Base-by-base conservation (phyloP, 1,140 invertebrate species). In the Calephelis nemesis region DNA sequence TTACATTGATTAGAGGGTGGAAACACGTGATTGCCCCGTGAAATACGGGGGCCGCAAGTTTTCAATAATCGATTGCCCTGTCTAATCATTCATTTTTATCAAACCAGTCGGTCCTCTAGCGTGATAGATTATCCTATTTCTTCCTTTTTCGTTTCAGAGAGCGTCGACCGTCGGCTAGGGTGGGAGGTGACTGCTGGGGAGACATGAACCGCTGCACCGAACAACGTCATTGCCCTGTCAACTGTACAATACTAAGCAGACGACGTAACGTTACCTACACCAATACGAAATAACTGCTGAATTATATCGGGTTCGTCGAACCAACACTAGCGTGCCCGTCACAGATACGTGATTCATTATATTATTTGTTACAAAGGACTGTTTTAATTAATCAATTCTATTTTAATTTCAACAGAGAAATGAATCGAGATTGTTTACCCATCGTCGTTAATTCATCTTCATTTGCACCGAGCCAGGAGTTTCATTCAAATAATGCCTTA, bases 21-120 rank as follows among this genome's bases (percentile, higher is more conserved):
- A 30, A 30, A 30, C 30, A 30, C 30, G 30, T 30, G 30, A 30
- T 30, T 30, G 30, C 30, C 30, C 30, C 30, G 30, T 30, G 30
- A 30, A 30, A 30, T 30, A 30, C 30, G 30, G 30, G 42, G 11
- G 62, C 66, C 54, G 63, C 68, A 74, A 69, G 65, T 75, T 71
- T 75, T 72, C 77, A 83, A 74, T 75, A 79, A 82, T 87, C 81
- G 87, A 86, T 87, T 84, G 78, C 81, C 75, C 75, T 75, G 74
- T 87, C 81, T 88, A 86, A 87, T 87, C 83, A 84, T 90, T 86
- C 84, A 88, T 88, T 88, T 88, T 87, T 90, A 88, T 90, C 86
- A 87, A 85, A 84, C 85, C 81, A 87, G 84, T 82, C 81, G 81
- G 74, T 84, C 87, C 82, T 84, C 78, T 82, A 79, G 82, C 86